Conservation (phyloP, 2,113 vertebrate genomes). For the Lanius collurio region DNA sequence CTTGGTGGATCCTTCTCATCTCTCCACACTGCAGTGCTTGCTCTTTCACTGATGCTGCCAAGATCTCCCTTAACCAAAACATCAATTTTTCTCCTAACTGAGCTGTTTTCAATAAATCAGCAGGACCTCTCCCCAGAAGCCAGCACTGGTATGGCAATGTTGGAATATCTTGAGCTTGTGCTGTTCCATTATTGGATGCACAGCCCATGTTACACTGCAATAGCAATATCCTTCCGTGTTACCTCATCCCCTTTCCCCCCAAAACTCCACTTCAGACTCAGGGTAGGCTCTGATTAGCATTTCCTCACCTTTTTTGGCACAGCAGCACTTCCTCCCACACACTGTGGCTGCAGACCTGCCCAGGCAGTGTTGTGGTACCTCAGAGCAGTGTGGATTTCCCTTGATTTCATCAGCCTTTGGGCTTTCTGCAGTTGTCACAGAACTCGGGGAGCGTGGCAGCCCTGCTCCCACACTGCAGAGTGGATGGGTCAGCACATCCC, state of each 20-base stretch:
- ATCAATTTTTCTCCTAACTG: background rate
- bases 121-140: background rate
- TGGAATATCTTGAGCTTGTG: background rate
- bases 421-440: background rate
- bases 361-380: background rate
- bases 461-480: accelerated
- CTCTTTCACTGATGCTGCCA: background rate
- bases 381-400: background rate
- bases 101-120: background rate
- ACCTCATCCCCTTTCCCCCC: background rate
- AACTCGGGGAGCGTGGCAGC: background rate
- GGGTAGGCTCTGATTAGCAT: background rate
- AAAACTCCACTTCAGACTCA: background rate
- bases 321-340: background rate
- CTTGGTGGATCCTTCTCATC: accelerated
- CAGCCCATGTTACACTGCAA: background rate
- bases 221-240: background rate
- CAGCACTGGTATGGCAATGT: accelerated
- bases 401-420: background rate
- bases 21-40: background rate
- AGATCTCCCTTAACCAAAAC: background rate
- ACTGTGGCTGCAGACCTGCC: background rate
- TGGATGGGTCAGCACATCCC: background rate
- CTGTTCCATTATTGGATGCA: background rate
- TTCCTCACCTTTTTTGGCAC: background rate